A percentile compares a stretch with the other conserved stretches of the same genome.
Conservation (phyloP, 2,797 vertebrate genomes). For the Yasuhikotakia modesta region DNA sequence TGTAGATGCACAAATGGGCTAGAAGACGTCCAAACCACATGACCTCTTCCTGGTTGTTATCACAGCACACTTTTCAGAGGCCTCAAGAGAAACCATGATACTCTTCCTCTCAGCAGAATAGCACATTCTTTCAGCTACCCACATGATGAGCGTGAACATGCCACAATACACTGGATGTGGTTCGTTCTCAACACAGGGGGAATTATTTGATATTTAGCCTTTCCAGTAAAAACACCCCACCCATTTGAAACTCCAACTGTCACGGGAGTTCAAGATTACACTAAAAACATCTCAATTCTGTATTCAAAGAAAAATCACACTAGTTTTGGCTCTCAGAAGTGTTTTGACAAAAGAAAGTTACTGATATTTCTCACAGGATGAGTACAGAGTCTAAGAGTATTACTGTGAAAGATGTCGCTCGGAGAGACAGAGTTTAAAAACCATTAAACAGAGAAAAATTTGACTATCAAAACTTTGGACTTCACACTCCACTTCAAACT, state of each 20-base stretch:
- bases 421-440: background rate
- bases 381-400: background rate
- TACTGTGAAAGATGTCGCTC: background rate
- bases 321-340: background rate
- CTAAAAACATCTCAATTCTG: slow-evolving; percentile 31
- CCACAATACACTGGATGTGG: slow-evolving; percentile 19
- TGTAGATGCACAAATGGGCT: background rate
- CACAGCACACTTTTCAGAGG: slow-evolving; percentile 5
- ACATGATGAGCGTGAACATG: slow-evolving; percentile 27
- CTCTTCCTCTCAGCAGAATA: slow-evolving; percentile 26
- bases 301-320: slow-evolving; percentile 8
- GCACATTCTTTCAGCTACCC: slow-evolving; percentile 37
- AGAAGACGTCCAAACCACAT: background rate
- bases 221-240: slow-evolving; percentile 36
- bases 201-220: slow-evolving; percentile 31
- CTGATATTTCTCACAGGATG: background rate
- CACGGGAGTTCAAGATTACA: slow-evolving; percentile 36
- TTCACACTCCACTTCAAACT: slow-evolving; percentile 2
- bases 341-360: slow-evolving; percentile 26
- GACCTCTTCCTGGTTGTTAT: slow-evolving; percentile 24
- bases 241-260: slow-evolving; percentile 26
- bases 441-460: background rate
- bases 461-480: slow-evolving; percentile 22
- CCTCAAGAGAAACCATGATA: slow-evolving; percentile 20
- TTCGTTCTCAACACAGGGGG: slow-evolving; percentile 11